Base-by-base conservation (phyloP, 1,140 invertebrate genomes). In the Oedothorax gibbosus region DNA sequence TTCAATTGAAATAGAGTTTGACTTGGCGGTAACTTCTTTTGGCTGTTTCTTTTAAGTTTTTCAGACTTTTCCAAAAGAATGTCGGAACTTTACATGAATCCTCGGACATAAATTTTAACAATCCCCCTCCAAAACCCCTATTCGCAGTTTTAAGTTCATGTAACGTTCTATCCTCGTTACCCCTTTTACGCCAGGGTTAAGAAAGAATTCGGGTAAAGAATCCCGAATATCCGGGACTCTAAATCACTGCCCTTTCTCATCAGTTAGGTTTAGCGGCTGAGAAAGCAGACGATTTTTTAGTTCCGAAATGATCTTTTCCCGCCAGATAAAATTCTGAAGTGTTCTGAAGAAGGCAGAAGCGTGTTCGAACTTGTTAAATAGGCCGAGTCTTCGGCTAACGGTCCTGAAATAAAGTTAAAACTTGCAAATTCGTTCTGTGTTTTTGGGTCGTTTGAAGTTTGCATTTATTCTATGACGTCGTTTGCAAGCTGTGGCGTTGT, bases 281-380 rank as follows among this genome's bases (percentile, higher is more conserved):
- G 18, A 14, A 51, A 53, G 56, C 73, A 20, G 62, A 50, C 76
- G 60, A 49, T 65, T 78, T 78, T 72, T 72, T 15, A 18, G 21
- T 51, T n/a, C 9, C 75, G 65, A 77, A 77, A 77, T 77, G 75
- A 62, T 62, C 35, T 35, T 35, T 35, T 77, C 56, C 64, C 53
- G 20, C 12, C n/a, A 68, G 77, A 79, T 79, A 68, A 79, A 79
- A 20, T 77, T 65, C 49, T 77, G 75, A 77, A 77, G 60, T 60
- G 51, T n/a, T 14, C 21, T 77, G n/a, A 10, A 15, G 57, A 8
- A 14, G 57, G 65, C 62, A 50, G 9, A 62, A 68, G 18, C 65
- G 65, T 79, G 77, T 51, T 64, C 62, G 62, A 64, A 68, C 62
- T 79, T 79, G 77, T 79, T 79, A 79, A 79, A 68, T 79, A 79